phyloP scores from a whole-genome alignment of 2,888 invertebrate genomes.

The Neelides folsomi region DNA sequence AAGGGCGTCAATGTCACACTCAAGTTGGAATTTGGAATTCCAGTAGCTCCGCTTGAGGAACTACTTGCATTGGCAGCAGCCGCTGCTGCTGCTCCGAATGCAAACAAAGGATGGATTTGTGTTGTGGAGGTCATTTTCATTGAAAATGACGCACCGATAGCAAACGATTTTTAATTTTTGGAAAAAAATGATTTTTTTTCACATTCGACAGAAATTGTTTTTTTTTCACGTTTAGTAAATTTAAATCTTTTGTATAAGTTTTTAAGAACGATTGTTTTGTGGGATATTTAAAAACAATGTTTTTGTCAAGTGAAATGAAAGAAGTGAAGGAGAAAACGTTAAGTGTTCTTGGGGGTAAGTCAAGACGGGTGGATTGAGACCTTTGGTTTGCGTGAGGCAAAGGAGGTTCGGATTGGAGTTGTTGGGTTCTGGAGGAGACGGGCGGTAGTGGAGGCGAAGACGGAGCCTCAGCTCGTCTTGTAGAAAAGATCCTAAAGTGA shows the following conservation, averaged over 20 bases:
- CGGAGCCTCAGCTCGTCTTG: conserved; percentile 17
- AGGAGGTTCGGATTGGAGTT: too few relatives aligned
- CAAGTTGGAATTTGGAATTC: conserved; percentile 15
- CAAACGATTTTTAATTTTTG: too few relatives aligned
- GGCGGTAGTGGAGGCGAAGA: conserved; percentile 17
- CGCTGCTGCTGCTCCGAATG: conserved; percentile 9
- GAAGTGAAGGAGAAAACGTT: neutral
- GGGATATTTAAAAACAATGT: neutral
- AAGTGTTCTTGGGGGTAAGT: neutral
- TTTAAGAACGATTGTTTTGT: too few relatives aligned
- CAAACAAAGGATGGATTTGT: conserved; percentile 31
- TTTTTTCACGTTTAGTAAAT: too few relatives aligned
- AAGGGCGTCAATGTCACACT: conserved; percentile 24
- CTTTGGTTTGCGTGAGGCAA: conserved; percentile 6
- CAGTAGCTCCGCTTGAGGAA: conserved; percentile 13
- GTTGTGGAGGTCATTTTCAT: conserved; percentile 11
- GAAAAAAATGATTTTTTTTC: too few relatives aligned
- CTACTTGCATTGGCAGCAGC: conserved; percentile 12
- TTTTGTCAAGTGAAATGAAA: neutral
- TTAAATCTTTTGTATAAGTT: too few relatives aligned
- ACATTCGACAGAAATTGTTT: too few relatives aligned
- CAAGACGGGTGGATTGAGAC: neutral
- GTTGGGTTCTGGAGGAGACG: conserved; percentile 10
- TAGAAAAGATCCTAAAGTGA: conserved; percentile 1
- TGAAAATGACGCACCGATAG: neutral